Evolutionary conservation across 2,888 invertebrate species (phyloP), one percentile per base, ranked within the genome.

Genomic region (Hypolimnas misippus): DNA sequence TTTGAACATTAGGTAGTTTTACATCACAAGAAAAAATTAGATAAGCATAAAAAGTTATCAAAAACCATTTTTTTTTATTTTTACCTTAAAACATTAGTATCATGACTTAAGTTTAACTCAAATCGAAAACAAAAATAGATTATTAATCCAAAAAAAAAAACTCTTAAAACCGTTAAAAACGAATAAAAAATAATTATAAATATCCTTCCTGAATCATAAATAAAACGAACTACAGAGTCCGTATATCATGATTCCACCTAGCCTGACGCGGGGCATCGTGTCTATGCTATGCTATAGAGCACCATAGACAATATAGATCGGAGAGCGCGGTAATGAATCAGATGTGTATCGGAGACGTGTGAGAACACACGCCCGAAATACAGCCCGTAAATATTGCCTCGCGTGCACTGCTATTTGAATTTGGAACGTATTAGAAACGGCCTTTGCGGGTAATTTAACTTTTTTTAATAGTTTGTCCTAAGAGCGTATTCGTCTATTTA

Each of bases 311-410:
- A 83, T 83, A 81, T 84, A 83, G 86, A 85, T 84, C 80, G 77
- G 75, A 75, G 74, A 70, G 78, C n/a, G 80, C 75, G 78, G 90
- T 88, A 89, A 91, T 91, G 91, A 91, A 91, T 91, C 91, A 91
- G 91, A 91, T 91, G 86, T 87, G 89, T 91, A 90, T 90, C 89
- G 83, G 76, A 75, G 89, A 88, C 89, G 90, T 90, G 91, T 90
- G 91, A 87, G 90, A 91, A 90, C 91, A 90, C 87, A 89, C 89
- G 89, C 87, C 89, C 89, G 73, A 92, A 93, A 92, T 92, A 91
- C 88, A 79, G 76, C 83, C 84, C 80, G 89, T 90, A 89, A 91
- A 90, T 89, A 89, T 80, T 78, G 75, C 82, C 85, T 92, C 86
- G 90, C 92, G 91, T 90, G 91, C 87, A 81, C 79, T 74, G 72